Base-by-base conservation (phyloP, 2,113 vertebrate genomes). In the Nothoprocta perdicaria region DNA sequence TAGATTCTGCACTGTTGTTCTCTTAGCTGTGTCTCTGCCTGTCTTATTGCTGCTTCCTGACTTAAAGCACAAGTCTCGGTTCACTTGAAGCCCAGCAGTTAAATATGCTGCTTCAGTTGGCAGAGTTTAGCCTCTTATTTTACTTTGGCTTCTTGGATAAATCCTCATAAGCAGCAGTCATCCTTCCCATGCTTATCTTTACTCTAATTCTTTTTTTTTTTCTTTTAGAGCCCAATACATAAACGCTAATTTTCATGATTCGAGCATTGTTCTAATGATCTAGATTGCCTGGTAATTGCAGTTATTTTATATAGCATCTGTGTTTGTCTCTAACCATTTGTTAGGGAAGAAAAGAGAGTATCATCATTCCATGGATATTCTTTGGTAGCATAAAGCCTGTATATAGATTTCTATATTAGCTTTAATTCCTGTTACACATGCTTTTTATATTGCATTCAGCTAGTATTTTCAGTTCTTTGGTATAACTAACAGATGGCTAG, bases 391-490 rank as follows among this genome's bases (percentile, higher is more conserved):
- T 66, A 62, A 67, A 81, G 50, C 38, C 35, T 10, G 31, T 43
- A 13, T 52, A 40, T 67, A 27, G 23, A 79, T 67, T 84, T 62
- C 45, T 75, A 2, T 43, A 57, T 14, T 66, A 85, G 3, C 22
- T 53, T 71, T 58, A 91, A 81, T 84, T 90, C 13, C 33, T 72
- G 58, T 87, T 89, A 67, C 52, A 29, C 4, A 1, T 67, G 22
- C 52, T 63, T 58, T 62, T 21, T 61, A 14, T 35, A 24, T 89
- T 81, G 62, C 23, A 43, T 84, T 38, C 45, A 79, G 41, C 62
- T 72, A 45, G 48, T 88, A 71, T 58, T 89, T 69, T 91, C 50
- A 69, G 31, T 50, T 69, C 57, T 80, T 87, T 75, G 17, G n/a
- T 48, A 35, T 1, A 40, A 18, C 62, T 31, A 66, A 68, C 55